Evolutionary conservation across 2,113 vertebrate species (phyloP), one percentile per base, ranked within the genome.

Genomic region (Heptranchias perlo): DNA sequence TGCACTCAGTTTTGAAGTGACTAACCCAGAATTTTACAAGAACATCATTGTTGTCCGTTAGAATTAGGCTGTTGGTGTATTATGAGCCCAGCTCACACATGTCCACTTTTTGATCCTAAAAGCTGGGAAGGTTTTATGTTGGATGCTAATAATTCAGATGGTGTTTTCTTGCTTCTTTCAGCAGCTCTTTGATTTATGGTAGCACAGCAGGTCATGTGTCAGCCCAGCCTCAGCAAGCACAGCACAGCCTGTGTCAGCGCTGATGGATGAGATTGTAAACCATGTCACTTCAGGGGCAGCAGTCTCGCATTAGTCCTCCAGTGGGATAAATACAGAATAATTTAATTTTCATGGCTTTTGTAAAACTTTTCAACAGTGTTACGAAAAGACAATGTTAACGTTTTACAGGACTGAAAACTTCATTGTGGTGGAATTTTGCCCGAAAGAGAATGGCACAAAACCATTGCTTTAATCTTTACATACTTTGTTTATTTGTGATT

Each of bases 91-190:
- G 58, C 54, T 61, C 54, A 65, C 92, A 65, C 62, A 65, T 44
- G 64, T 67, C 93, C 64, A 95, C 93, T 95, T 95, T 95, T 95
- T 65, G 44, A 95, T 95, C 93, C 3, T 8, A 67, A 67, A 69
- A 64, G 64, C 93, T 49, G 39, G 93, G 64, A 69, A 67, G 93
- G 62, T 67, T 95, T 95, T 67, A 95, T 95, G 93, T 67, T 4
- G 64, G 93, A 44, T 95, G 93, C 93, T 95, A 95, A 95, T 95
- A 95, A 95, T 95, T 95, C 93, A 95, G 64, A 95, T 49, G 93
- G 93, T 69, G 64, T 69, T 49, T 95, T 93, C 89, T 64, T 62
- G 35, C 93, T 67, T 61, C 93, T 67, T 95, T 95, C 64, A 67
- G 39, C 64, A 6, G 64, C 93, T 69, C 93, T 95, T 95, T 95